These are phyloP conservation scores for Octopus sinensis DNA, from an alignment of 1,140 invertebrate species.

Conservation along the genomic window DNA sequence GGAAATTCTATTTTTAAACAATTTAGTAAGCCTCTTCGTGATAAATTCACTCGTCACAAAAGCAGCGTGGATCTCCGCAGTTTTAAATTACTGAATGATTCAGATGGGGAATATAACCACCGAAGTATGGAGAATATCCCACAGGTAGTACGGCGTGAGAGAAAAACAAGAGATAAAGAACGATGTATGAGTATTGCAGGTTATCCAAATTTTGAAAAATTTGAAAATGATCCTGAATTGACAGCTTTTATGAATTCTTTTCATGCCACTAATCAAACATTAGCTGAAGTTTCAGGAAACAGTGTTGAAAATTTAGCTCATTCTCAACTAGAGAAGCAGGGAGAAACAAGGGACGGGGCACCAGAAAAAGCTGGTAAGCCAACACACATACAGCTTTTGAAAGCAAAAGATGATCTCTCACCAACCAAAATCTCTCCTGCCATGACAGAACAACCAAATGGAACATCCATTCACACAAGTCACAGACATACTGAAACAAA, in stretches of 20 bases:
- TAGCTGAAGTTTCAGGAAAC: too few species aligned
- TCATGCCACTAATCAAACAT: background rate
- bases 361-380: too few species aligned
- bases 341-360: too few species aligned
- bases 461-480: background rate
- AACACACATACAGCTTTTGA: background rate
- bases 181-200: conserved; percentile 9
- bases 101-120: background rate
- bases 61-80: background rate
- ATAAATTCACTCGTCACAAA: background rate
- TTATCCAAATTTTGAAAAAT: conserved; percentile 9
- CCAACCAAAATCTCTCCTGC: background rate
- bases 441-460: background rate
- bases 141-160: background rate
- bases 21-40: background rate
- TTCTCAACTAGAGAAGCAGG: too few species aligned
- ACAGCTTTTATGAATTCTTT: background rate
- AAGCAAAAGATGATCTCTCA: background rate
- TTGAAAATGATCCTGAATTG: background rate
- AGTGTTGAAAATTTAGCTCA: too few species aligned
- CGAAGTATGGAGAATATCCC: conserved; percentile 9
- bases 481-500: background rate
- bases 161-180: background rate
- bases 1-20: background rate
- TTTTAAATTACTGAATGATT: background rate